Percentiles rank a stretch among this genome's conserved stretches.
Evolutionary conservation across 1,140 invertebrate species (phyloP).

Genomic region (Lordiphosa collinella): DNA sequence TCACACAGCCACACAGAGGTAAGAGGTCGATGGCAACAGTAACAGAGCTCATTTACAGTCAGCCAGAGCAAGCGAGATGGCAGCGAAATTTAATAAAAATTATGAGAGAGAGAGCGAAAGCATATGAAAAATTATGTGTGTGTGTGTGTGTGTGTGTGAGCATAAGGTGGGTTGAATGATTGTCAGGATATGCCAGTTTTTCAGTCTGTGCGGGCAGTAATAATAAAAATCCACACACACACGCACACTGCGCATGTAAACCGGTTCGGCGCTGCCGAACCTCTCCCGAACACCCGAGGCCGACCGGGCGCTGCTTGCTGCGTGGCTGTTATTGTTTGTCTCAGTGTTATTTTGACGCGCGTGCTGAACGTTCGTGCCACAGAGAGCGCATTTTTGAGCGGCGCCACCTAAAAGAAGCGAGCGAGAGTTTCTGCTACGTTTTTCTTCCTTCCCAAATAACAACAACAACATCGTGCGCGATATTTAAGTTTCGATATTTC

Average conservation of each 20-base stretch:
- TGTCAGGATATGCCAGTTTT: slow-evolving; percentile 52
- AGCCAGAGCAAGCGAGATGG: slow-evolving; percentile 32
- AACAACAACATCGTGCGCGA: not conserved
- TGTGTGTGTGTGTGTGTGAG: slow-evolving; percentile 45
- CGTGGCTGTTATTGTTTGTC: slow-evolving; percentile 75
- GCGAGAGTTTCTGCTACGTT: too few species aligned
- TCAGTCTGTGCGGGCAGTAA: slow-evolving; percentile 39
- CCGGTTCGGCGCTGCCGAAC: too few species aligned
- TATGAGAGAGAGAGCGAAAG: slow-evolving; percentile 70
- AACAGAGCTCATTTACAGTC: slow-evolving; percentile 51
- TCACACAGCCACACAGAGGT: slow-evolving; percentile 9
- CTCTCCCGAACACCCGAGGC: too few species aligned
- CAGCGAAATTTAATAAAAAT: slow-evolving; percentile 72
- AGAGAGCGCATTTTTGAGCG: slow-evolving; percentile 1
- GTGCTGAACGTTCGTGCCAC: slow-evolving; percentile 69
- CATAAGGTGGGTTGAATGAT: slow-evolving; percentile 69
- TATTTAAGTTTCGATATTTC: not conserved
- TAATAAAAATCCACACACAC: slow-evolving; percentile 44
- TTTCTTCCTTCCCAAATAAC: not conserved
- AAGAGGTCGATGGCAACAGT: slow-evolving; percentile 66
- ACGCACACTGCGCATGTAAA: slow-evolving; percentile 16
- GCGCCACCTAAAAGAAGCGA: not conserved
- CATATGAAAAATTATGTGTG: slow-evolving; percentile 61
- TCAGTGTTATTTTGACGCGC: slow-evolving; percentile 78
- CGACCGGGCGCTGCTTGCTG: too few species aligned